Base-by-base conservation (phyloP, 1,140 invertebrate genomes). In the Amphibalanus amphitrite region DNA sequence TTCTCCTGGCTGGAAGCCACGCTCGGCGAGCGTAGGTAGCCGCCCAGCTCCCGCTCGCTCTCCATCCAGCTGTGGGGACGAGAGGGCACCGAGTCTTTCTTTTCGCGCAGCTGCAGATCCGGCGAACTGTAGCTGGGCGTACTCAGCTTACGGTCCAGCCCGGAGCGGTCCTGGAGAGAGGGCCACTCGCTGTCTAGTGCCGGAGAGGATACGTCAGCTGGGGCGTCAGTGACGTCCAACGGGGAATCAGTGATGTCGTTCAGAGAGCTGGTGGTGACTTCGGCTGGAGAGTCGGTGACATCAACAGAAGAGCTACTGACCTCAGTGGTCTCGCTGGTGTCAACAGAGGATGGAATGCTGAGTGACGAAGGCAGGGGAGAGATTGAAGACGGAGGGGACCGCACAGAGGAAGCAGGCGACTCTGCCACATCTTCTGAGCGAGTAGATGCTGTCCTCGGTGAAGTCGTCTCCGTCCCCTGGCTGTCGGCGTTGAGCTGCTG, bases 51-150 rank as follows among this genome's bases (percentile, higher is more conserved):
- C 69, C 30, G 65, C 25, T 74, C 64, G 40, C 71, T 68, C 64
- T 76, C 76, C 65, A 76, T 74, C 25, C 76, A 73, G 69, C 75
- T 73, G 38, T 74, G 74, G 29, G 76, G 76, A 0, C 76, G 72
- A 1, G 76, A 76, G 20, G 76, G 75, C 13, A 73, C 72, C 20
- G 69, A 73, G 25, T 77, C 74, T 25, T 73, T 72, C 20, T 73
- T 74, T 64, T 77, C 76, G 10, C 76, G 74, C 70, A 77, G 68
- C 69, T 76, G 74, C 67, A 77, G 71, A 3, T 74, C 75, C 28
- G 70, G 29, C 33, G 69, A 74, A 38, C 74, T 72, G 67, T 74
- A 75, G 68, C 74, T 74, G 6, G 76, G 76, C 72, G 76, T 75
- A 23, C 73, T 74, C 0, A 75, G 69, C 67, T 77, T 77, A 13